Base-by-base conservation (phyloP, 2,888 invertebrate genomes). In the Corbicula japonica region DNA sequence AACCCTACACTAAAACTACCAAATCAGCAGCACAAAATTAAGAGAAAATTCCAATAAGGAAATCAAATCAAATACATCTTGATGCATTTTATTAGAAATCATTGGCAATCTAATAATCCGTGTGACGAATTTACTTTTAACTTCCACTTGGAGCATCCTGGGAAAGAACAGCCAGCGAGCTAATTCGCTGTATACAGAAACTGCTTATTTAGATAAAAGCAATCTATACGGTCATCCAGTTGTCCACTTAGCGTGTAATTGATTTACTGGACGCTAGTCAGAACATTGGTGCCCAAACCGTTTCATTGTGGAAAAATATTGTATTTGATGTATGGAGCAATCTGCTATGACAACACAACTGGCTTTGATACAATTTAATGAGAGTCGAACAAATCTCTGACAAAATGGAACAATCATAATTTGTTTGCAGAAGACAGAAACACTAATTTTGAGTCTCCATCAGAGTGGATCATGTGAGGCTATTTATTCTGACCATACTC, bases 171-270 rank as follows among this genome's bases (percentile, higher is more conserved):
- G n/a, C n/a, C n/a, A n/a, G n/a, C n/a, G 28, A 30, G 44, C 18
- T 65, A 65, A 65, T 65, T 65, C 50, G 15, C 26, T 30, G 28
- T 23, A 26, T 35, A 12, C 32, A 65, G 38, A 52, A 63, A 50
- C 26, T 65, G 50, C 65, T 65, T 52, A 65, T 65, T 50, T 52
- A 50, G 52, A 35, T 52, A 52, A 52, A 54, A 54, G 30, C 66
- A 66, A 66, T 66, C 38, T 54, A 41, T 44, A 34, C 41, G 8
- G 21, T 28, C 18, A 41, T 52, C 38, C 38, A 56, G 52, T n/a
- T 32, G 15, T 44, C 65, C 32, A 56, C 21, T 68, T 54, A 48
- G 46, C 32, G 5, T 50, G 35, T 63, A 63, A 63, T 63, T 63
- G 63, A 63, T 63, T 63, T 63, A 63, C 48, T 48, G 10, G 15